Percentiles rank a stretch among this genome's conserved stretches.
Evolutionary conservation across 2,113 vertebrate genomes (phyloP).

Genomic region (Heloderma charlesbogerti): DNA sequence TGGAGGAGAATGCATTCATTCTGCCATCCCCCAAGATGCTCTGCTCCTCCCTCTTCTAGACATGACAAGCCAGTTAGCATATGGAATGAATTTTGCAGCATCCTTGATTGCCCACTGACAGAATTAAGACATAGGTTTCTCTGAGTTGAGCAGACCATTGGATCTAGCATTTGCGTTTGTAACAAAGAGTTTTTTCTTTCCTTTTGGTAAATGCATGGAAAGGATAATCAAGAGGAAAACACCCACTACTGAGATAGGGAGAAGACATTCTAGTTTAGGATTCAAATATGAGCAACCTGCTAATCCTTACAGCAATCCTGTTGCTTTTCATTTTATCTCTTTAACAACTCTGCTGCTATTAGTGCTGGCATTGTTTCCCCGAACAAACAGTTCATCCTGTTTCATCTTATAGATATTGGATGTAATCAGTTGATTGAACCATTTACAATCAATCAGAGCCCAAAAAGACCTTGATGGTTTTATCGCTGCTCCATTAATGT

Average conservation of each 20-base stretch:
- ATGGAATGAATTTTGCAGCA: background rate
- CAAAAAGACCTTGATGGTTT: background rate
- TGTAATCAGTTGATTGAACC: background rate
- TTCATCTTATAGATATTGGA: background rate
- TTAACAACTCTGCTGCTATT: background rate
- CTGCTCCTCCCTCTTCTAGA: background rate
- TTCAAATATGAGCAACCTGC: background rate
- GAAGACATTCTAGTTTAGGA: background rate
- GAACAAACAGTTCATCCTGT: background rate
- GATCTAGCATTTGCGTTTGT: background rate
- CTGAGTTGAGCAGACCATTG: background rate
- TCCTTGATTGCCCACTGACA: too few relatives aligned
- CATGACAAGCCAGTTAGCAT: background rate
- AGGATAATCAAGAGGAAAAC: background rate
- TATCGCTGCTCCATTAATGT: background rate
- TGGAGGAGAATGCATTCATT: background rate
- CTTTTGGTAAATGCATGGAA: background rate
- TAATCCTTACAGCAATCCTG: background rate
- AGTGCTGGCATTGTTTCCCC: background rate
- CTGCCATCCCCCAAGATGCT: background rate
- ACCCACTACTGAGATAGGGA: background rate
- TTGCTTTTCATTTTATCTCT: background rate
- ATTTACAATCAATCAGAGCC: background rate
- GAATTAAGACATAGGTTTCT: background rate
- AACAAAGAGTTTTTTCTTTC: background rate